Evolutionary conservation across 1,140 invertebrate species (phyloP).

Genomic region (Brachionus rubens): DNA sequence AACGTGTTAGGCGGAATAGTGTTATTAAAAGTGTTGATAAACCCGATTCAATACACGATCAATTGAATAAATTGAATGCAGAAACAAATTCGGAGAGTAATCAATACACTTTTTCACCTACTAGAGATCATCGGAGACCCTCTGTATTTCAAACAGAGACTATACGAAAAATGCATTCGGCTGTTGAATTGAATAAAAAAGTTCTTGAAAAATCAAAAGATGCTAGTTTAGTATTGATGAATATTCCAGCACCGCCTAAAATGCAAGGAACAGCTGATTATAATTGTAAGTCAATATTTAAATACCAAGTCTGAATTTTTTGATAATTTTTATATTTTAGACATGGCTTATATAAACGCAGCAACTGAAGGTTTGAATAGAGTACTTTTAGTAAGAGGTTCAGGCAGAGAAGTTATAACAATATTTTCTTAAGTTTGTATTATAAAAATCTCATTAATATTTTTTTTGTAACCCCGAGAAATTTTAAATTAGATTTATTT

Average conservation of each 20-base stretch:
- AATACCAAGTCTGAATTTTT: constrained; percentile 42
- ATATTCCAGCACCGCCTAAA: constrained; percentile 91
- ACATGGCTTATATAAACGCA: constrained; percentile 99
- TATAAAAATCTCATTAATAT: too few relatives aligned
- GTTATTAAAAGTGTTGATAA: constrained; percentile 37
- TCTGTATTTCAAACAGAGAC: constrained; percentile 72
- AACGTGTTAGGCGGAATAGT: constrained; percentile 12
- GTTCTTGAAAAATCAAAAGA: constrained; percentile 93
- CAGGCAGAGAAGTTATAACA: constrained; percentile 96
- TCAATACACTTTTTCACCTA: constrained; percentile 56
- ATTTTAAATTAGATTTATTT: too few relatives aligned
- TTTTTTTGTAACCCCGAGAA: too few relatives aligned
- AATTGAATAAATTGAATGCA: constrained; percentile 29
- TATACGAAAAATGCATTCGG: constrained; percentile 96
- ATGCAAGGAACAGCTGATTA: constrained; percentile 76
- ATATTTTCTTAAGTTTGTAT: constrained; percentile 74
- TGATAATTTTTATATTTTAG: constrained; percentile 63
- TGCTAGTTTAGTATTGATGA: constrained; percentile 93
- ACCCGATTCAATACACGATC: neutral
- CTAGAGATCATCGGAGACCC: neutral
- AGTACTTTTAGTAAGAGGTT: constrained; percentile 93
- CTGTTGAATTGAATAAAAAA: constrained; percentile 94
- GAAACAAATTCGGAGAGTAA: constrained; percentile 48
- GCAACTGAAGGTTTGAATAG: constrained; percentile 92
- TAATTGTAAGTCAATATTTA: constrained; percentile 71